phyloP scores from a whole-genome alignment of 2,797 vertebrate genomes.

The Schizopygopsis pylzovi region DNA sequence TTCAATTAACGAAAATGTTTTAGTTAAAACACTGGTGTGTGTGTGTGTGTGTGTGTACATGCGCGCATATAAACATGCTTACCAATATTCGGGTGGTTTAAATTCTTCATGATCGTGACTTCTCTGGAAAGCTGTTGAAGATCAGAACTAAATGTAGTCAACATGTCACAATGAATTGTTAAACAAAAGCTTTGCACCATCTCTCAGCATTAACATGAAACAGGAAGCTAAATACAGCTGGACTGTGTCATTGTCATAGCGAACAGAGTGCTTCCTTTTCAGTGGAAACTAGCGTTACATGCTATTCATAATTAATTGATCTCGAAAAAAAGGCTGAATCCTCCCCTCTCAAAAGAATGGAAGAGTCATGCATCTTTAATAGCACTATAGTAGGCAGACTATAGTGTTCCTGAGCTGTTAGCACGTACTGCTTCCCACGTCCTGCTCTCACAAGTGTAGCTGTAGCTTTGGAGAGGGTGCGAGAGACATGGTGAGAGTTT shows the following conservation, averaged over 20 bases:
- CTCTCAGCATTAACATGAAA: constrained; percentile 7
- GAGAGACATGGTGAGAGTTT: constrained; percentile 33
- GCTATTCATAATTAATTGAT: constrained; percentile 73
- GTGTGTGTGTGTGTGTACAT: background rate
- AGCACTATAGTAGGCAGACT: constrained; percentile 24
- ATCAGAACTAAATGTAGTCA: background rate
- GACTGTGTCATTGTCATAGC: constrained; percentile 28
- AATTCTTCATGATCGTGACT: constrained; percentile 99
- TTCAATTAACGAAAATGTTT: background rate
- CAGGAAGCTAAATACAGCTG: background rate
- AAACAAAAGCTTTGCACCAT: constrained; percentile 9
- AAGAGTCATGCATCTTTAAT: constrained; percentile 48
- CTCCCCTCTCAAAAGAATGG: constrained; percentile 21
- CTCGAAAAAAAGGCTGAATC: constrained; percentile 50
- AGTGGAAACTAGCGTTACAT: constrained; percentile 39
- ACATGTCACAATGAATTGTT: constrained; percentile 20
- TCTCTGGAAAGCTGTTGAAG: constrained; percentile 96
- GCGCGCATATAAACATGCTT: constrained; percentile 58
- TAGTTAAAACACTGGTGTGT: background rate
- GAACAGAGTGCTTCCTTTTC: constrained; percentile 36
- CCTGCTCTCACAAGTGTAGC: constrained; percentile 28
- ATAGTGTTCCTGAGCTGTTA: constrained; percentile 23
- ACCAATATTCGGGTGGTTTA: constrained; percentile 99
- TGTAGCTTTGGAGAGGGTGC: constrained; percentile 20
- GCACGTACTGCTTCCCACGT: constrained; percentile 1